Percentiles rank a stretch among this genome's conserved stretches.
Evolutionary conservation across 2,113 vertebrate species (phyloP).

Genomic region (Cyanistes caeruleus): DNA sequence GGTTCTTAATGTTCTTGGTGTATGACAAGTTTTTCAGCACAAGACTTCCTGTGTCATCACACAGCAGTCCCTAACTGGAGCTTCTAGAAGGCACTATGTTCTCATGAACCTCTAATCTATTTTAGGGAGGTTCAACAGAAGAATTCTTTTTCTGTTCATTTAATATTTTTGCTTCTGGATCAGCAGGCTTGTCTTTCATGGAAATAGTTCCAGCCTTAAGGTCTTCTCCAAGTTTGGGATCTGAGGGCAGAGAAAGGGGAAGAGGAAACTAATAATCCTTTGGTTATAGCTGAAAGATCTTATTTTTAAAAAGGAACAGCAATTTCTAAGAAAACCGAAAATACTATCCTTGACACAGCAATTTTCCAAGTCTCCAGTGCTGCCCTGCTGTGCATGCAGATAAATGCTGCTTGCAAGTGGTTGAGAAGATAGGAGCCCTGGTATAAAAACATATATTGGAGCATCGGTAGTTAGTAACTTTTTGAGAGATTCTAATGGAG

Average conservation of each 20-base stretch:
- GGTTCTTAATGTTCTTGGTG: background rate
- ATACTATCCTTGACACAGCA: background rate
- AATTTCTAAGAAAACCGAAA: background rate
- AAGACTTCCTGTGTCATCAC: background rate
- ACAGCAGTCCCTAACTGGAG: background rate
- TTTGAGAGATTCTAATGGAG: background rate
- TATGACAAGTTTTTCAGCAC: background rate
- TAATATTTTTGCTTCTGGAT: background rate
- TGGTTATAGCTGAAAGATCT: background rate
- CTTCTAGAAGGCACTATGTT: background rate
- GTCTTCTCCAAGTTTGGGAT: background rate
- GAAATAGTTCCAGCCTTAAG: background rate
- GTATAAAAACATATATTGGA: background rate
- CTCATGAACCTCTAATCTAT: background rate
- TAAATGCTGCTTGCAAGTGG: background rate
- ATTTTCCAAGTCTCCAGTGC: background rate
- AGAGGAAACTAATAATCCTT: background rate
- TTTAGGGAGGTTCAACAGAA: background rate
- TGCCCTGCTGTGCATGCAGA: background rate
- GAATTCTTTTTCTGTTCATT: background rate
- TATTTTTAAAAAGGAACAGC: background rate
- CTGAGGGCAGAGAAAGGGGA: background rate
- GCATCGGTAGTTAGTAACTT: background rate
- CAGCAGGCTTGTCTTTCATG: background rate
- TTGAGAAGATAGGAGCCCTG: background rate